These are phyloP conservation scores for Coranthus polyacanthus DNA, from an alignment of 2,797 vertebrate genomes.

Conservation along the genomic window DNA sequence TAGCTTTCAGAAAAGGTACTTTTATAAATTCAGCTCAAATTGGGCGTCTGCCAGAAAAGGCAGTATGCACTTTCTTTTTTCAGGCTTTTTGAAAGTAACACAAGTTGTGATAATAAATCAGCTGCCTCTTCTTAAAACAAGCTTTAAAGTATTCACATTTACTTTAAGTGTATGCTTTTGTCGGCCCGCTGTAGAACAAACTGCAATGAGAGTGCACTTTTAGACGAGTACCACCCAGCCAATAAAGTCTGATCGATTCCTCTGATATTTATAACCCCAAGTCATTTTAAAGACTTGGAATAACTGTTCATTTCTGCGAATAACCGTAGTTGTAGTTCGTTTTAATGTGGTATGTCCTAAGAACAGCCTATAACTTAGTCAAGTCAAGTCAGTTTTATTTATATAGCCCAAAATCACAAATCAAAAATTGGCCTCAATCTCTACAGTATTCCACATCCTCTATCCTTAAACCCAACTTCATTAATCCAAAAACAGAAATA, in stretches of 20 bases:
- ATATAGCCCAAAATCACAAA: too few relatives aligned
- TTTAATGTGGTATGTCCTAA: too few relatives aligned
- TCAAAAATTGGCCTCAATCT: too few relatives aligned
- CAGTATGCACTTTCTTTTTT: conserved; percentile 32
- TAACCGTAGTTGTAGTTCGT: too few relatives aligned
- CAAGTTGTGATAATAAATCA: conserved; percentile 30
- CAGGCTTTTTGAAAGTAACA: conserved; percentile 19
- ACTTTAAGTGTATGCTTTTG: conserved; percentile 16
- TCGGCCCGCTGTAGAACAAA: conserved; percentile 16
- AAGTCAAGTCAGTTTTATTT: too few relatives aligned
- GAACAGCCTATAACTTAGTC: too few relatives aligned
- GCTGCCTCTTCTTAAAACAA: conserved; percentile 4
- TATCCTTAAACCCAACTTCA: too few relatives aligned
- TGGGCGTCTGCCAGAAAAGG: conserved; percentile 32
- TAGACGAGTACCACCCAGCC: background rate
- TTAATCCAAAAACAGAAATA: too few relatives aligned
- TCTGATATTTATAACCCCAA: conserved; percentile 8
- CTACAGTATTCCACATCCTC: too few relatives aligned
- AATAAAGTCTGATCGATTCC: conserved; percentile 1
- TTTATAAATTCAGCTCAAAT: conserved; percentile 28
- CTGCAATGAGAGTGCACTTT: conserved; percentile 28
- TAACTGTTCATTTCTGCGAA: too few relatives aligned
- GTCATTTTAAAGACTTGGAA: too few relatives aligned
- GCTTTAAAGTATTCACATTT: conserved; percentile 24
- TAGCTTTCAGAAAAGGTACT: background rate